Evolutionary conservation across 2,797 vertebrate species (phyloP).

Genomic region (Silurus lanzhouensis): DNA sequence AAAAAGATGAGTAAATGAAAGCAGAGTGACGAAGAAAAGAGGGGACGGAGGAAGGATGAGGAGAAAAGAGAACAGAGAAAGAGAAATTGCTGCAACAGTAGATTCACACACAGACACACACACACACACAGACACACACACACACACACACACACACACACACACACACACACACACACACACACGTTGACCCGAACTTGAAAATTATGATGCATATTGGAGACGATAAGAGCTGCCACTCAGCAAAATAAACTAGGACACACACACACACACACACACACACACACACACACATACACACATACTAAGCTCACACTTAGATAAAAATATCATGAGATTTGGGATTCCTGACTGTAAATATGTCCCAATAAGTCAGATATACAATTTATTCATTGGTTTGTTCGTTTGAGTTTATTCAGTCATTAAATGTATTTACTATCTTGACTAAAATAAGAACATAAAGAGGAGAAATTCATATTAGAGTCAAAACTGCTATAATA

Average conservation of each 20-base stretch:
- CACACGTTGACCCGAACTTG: background rate
- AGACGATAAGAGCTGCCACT: background rate
- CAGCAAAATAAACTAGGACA: background rate
- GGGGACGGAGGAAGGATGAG: background rate
- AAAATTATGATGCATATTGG: background rate
- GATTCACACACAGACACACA: background rate
- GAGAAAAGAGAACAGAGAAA: background rate
- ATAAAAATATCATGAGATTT: too few species aligned
- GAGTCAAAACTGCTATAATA: background rate
- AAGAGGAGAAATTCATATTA: background rate
- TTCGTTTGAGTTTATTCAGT: too few species aligned
- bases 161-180: too few species aligned
- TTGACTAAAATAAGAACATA: background rate
- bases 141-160: too few species aligned
- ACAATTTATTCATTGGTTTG: too few species aligned
- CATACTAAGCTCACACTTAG: background rate
- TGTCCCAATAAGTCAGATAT: too few species aligned
- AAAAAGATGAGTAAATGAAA: constrained; percentile 10
- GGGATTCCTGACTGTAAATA: too few species aligned
- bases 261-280: background rate
- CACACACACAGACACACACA: too few species aligned
- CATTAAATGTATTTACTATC: background rate
- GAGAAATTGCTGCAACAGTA: constrained; percentile 3
- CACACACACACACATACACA: background rate
- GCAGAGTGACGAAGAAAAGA: background rate